Conservation (phyloP, 2,113 vertebrate genomes). For the Calidris pygmaea region DNA sequence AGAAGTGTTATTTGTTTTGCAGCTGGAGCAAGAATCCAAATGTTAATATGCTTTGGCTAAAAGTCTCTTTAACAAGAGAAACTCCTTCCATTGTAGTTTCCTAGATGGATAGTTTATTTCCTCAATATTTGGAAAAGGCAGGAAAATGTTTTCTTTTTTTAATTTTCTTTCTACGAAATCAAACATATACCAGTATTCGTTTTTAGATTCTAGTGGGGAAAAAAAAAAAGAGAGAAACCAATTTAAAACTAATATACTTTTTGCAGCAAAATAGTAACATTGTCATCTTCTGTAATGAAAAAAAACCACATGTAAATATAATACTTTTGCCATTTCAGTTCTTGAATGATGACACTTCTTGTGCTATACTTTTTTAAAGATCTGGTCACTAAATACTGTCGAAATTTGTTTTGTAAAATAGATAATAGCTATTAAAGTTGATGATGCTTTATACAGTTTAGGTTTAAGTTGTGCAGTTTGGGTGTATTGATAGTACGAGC, state of each 20-base stretch:
- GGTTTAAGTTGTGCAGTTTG: not conserved
- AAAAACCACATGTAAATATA: not conserved
- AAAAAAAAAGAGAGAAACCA: too few relatives aligned
- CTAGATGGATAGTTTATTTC: not conserved
- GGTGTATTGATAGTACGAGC: not conserved
- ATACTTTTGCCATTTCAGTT: not conserved
- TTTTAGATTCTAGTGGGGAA: not conserved
- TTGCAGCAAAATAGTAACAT: not conserved
- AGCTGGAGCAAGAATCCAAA: not conserved
- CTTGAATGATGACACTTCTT: not conserved
- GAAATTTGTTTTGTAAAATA: not conserved
- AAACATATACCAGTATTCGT: not conserved
- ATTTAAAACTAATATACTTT: not conserved
- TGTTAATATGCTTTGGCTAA: not conserved
- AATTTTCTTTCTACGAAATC: not conserved
- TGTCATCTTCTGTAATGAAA: not conserved
- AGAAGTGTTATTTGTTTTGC: not conserved
- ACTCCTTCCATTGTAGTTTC: not conserved
- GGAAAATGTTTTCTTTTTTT: not conserved
- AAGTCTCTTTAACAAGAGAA: not conserved
- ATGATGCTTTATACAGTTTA: not conserved
- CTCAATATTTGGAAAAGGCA: not conserved
- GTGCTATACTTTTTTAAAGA: not conserved
- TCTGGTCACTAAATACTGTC: not conserved
- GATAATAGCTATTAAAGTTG: not conserved